Percentiles rank a stretch among this genome's conserved stretches.
These are phyloP conservation scores for Myotis lucifugus DNA, from an alignment of 2,113 vertebrate genomes.

Conservation along the genomic window DNA sequence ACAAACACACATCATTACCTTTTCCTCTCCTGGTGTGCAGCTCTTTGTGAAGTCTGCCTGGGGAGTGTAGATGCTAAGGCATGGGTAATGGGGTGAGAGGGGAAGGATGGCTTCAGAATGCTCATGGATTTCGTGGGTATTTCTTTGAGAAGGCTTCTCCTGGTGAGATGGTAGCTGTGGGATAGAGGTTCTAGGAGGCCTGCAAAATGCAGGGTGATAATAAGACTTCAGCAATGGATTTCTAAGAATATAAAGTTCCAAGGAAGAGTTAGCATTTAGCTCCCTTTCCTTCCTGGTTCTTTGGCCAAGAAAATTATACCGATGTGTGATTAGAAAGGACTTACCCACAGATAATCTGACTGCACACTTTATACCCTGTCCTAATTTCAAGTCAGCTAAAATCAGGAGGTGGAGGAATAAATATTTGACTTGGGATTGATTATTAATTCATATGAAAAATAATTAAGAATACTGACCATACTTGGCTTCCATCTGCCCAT, in stretches of 20 bases:
- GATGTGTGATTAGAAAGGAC: conserved; percentile 18
- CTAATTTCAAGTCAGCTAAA: conserved; percentile 6
- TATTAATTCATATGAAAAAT: conserved; percentile 1
- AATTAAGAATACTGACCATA: background rate
- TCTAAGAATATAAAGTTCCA: background rate
- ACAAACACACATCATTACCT: conserved; percentile 70
- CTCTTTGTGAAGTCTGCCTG: conserved; percentile 60
- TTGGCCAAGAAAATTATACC: background rate
- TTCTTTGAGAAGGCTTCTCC: background rate
- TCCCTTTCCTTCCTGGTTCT: background rate
- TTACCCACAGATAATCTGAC: background rate
- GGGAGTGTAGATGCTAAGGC: background rate
- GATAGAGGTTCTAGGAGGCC: background rate
- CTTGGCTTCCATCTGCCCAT: background rate
- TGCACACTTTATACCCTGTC: background rate
- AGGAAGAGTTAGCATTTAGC: background rate
- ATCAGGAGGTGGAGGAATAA: background rate
- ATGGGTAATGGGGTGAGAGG: conserved; percentile 21
- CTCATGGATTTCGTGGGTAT: background rate
- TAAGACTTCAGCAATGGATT: background rate
- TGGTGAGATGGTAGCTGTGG: background rate
- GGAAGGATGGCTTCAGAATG: background rate
- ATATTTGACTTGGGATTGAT: background rate
- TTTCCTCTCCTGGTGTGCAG: conserved; percentile 20
- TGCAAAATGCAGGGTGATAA: conserved; percentile 7